A percentile compares a stretch with the other conserved stretches of the same genome.
Conservation (phyloP, 1,140 invertebrate genomes). For the Camponotus floridanus region DNA sequence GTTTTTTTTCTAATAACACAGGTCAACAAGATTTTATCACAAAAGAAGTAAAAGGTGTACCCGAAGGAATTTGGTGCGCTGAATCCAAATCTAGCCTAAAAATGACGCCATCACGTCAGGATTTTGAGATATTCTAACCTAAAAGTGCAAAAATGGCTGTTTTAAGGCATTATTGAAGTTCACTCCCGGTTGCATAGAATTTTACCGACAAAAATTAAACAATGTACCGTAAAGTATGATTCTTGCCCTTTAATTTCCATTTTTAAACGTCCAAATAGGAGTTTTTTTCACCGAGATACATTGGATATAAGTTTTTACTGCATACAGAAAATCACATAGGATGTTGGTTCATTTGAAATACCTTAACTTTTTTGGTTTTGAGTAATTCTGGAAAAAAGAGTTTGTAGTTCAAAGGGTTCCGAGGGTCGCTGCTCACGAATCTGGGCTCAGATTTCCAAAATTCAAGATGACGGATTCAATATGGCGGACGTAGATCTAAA, state of each 20-base stretch:
- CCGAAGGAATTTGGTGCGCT: too few relatives aligned
- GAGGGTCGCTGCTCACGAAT: conserved; percentile 2
- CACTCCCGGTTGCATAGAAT: conserved; percentile 23
- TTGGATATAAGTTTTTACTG: neutral
- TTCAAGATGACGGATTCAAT: too few relatives aligned
- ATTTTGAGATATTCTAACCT: conserved; percentile 17
- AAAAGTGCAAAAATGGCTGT: conserved; percentile 22
- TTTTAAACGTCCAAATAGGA: conserved; percentile 3
- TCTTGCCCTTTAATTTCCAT: conserved; percentile 16
- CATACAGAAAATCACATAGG: too few relatives aligned
- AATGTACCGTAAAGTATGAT: neutral
- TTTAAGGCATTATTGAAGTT: conserved; percentile 23
- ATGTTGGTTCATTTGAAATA: too few relatives aligned
- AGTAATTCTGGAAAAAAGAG: neutral
- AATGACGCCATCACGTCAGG: conserved; percentile 20
- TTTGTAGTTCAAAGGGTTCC: conserved; percentile 1
- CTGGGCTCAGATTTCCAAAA: conserved; percentile 2
- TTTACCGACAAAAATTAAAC: too few relatives aligned
- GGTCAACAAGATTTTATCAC: too few relatives aligned
- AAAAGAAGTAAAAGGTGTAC: too few relatives aligned
- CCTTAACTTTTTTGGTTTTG: too few relatives aligned
- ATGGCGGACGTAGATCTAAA: too few relatives aligned
- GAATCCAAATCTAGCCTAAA: neutral
- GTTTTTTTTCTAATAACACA: too few relatives aligned
- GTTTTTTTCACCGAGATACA: conserved; percentile 8